Evolutionary conservation across 2,797 vertebrate species (phyloP).

Genomic region (Acrossocheilus wenchowensis): DNA sequence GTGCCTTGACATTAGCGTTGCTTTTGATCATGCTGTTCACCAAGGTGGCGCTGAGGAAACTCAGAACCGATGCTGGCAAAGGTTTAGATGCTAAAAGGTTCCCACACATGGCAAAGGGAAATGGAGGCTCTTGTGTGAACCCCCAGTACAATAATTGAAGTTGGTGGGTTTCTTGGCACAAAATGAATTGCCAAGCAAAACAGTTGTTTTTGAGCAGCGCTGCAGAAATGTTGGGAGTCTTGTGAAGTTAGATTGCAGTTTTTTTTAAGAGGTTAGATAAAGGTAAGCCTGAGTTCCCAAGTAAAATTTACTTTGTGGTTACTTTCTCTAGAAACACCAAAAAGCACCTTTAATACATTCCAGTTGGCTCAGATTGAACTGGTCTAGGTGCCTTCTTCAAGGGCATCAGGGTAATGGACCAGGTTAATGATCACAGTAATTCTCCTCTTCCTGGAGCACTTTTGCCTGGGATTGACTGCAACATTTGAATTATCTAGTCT

Average conservation of each 20-base stretch:
- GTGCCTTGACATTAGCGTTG: conserved; percentile 64
- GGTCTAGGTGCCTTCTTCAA: not conserved
- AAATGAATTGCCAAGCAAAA: conserved; percentile 42
- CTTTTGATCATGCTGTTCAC: conserved; percentile 66
- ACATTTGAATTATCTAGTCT: not conserved
- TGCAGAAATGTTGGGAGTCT: conserved; percentile 3
- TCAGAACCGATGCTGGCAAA: conserved; percentile 62
- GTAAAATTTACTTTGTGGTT: not conserved
- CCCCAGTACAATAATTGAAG: conserved; percentile 19
- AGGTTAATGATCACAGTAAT: not conserved
- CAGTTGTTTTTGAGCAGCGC: conserved; percentile 42
- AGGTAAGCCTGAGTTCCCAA: not conserved
- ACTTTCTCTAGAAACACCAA: not conserved
- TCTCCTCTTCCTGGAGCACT: not conserved
- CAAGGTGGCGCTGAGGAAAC: conserved; percentile 67
- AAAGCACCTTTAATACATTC: not conserved
- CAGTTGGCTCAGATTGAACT: not conserved
- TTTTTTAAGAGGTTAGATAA: conserved; percentile 20
- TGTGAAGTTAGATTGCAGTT: not conserved
- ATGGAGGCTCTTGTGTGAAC: conserved; percentile 52
- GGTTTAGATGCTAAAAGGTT: conserved; percentile 54
- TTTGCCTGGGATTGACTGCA: conserved; percentile 1
- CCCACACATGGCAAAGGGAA: conserved; percentile 57
- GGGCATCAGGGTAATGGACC: not conserved
- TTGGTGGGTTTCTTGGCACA: conserved; percentile 54